Conservation (phyloP, 1,140 invertebrate genomes). For the Meteorus sp. region DNA sequence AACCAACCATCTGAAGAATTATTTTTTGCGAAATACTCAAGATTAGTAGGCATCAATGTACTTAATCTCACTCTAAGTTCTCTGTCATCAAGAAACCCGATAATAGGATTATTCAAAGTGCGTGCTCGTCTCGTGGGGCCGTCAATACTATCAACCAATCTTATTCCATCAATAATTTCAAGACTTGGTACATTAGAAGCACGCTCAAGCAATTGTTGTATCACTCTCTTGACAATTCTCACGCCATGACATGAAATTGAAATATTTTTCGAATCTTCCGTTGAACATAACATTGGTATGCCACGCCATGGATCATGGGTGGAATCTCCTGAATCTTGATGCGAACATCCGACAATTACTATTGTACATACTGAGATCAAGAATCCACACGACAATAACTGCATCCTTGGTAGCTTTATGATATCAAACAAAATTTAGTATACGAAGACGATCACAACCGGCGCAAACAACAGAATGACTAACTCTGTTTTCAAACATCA, state of each 20-base stretch:
- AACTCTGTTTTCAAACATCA: neutral
- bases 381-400: neutral
- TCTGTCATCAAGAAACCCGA: slow-evolving; percentile 69
- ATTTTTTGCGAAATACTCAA: slow-evolving; percentile 41
- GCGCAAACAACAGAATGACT: slow-evolving; percentile 4
- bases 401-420: neutral
- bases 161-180: slow-evolving; percentile 66
- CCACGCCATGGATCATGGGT: slow-evolving; percentile 38
- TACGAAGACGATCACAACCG: slow-evolving; percentile 5
- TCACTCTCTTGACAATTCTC: slow-evolving; percentile 54
- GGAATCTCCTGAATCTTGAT: slow-evolving; percentile 8
- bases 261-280: slow-evolving; percentile 44
- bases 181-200: slow-evolving; percentile 50
- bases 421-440: too few relatives aligned
- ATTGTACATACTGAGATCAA: neutral
- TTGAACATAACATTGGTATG: slow-evolving; percentile 41
- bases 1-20: slow-evolving; percentile 36
- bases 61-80: slow-evolving; percentile 71
- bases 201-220: slow-evolving; percentile 55
- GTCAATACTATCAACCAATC: slow-evolving; percentile 55
- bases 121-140: slow-evolving; percentile 52
- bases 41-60: slow-evolving; percentile 58
- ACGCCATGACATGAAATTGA: slow-evolving; percentile 59
- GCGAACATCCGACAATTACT: neutral
- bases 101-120: slow-evolving; percentile 60